Percentiles rank a stretch among this genome's conserved stretches.
phyloP scores from a whole-genome alignment of 1,140 invertebrate species.

The Phocides pigmalion region DNA sequence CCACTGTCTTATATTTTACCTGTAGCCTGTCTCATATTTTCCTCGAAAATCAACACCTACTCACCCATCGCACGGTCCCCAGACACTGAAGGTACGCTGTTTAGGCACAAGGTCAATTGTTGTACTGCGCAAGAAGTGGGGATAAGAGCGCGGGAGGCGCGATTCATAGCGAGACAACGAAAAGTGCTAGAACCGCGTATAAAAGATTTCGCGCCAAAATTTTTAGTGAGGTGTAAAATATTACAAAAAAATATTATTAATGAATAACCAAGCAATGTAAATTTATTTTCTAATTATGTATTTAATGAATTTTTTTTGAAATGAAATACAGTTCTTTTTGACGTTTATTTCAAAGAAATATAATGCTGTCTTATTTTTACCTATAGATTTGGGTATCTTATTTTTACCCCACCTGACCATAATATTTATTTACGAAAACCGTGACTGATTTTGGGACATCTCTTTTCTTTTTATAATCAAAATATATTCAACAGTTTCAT shows the following conservation, averaged over 20 bases:
- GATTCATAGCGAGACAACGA: neutral
- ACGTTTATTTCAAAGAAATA: constrained; percentile 13
- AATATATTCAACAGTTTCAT: too few relatives aligned
- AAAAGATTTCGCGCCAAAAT: constrained; percentile 1
- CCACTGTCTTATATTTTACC: neutral
- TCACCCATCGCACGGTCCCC: neutral
- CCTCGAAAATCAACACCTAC: neutral
- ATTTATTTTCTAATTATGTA: neutral
- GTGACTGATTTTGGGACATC: too few relatives aligned
- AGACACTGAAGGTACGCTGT: neutral
- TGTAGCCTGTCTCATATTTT: neutral
- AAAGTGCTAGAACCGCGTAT: neutral
- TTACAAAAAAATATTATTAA: constrained; percentile 8
- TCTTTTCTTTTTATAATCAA: too few relatives aligned
- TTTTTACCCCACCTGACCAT: neutral
- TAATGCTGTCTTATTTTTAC: neutral
- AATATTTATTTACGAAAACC: too few relatives aligned
- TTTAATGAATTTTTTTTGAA: constrained; percentile 6
- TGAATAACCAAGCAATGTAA: neutral
- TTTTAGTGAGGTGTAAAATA: neutral
- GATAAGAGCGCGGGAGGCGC: neutral
- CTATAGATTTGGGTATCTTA: neutral
- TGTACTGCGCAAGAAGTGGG: neutral
- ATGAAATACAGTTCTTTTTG: constrained; percentile 6
- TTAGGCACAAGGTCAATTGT: neutral